Percentiles rank a stretch among this genome's conserved stretches.
Conservation (phyloP, 1,140 invertebrate species). For the Euglossa dilemma region DNA sequence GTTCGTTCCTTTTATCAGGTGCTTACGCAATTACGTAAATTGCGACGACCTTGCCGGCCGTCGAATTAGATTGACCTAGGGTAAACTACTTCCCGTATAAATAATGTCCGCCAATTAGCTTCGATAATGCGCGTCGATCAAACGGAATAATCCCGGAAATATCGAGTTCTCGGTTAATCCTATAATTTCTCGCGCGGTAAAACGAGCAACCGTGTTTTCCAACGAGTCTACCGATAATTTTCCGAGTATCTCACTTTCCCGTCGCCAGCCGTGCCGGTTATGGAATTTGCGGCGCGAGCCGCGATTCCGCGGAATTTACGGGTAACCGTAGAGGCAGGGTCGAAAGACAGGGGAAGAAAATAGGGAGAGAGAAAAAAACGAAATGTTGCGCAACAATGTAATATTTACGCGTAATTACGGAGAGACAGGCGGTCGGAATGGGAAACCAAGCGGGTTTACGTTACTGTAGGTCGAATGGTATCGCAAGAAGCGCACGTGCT, state of each 20-base stretch:
- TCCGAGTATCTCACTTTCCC: not conserved
- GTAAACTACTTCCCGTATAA: slow-evolving; percentile 35
- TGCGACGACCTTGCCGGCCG: slow-evolving; percentile 41
- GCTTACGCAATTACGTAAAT: slow-evolving; percentile 59
- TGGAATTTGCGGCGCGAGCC: not conserved
- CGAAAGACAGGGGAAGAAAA: not conserved
- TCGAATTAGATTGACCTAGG: slow-evolving; percentile 66
- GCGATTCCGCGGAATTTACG: not conserved
- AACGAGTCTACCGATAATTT: not conserved
- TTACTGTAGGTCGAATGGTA: not conserved
- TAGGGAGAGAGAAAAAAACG: not conserved
- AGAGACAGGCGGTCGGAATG: not conserved
- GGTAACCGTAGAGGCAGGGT: too few relatives aligned
- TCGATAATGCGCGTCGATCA: slow-evolving; percentile 38
- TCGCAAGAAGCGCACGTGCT: slow-evolving; percentile 24
- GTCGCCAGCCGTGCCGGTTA: not conserved
- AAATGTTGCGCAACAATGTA: not conserved
- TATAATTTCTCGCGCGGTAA: not conserved
- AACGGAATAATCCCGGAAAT: slow-evolving; percentile 29
- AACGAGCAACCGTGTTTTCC: not conserved
- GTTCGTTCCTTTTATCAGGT: slow-evolving; percentile 46
- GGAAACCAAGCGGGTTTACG: not conserved
- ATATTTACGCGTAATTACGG: not conserved
- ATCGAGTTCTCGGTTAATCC: not conserved
- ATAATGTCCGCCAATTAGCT: slow-evolving; percentile 47